Conservation (phyloP, 2,888 invertebrate species). For the Ochropleura plecta region DNA sequence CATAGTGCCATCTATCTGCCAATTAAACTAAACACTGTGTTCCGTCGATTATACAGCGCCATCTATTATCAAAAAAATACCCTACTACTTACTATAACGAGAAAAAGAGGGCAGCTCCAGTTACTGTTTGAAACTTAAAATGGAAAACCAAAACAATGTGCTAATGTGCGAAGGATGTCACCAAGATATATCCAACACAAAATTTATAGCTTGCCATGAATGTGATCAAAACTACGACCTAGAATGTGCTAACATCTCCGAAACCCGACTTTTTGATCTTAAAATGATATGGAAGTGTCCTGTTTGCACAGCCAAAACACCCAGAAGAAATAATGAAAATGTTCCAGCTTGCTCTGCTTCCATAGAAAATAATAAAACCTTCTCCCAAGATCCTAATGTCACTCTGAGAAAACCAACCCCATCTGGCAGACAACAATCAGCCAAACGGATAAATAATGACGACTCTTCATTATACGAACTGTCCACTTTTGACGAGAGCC, state of each 20-base stretch:
- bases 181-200: neutral
- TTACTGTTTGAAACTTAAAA: too few relatives aligned
- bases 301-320: neutral
- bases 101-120: too few relatives aligned
- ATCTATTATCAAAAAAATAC: too few relatives aligned
- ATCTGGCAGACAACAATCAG: neutral
- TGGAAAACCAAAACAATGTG: neutral
- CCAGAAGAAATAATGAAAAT: neutral
- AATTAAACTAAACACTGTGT: too few relatives aligned
- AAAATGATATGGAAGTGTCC: neutral
- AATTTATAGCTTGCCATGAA: neutral
- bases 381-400: neutral
- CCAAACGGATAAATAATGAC: neutral
- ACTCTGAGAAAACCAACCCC: conserved; percentile 3
- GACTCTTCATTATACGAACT: neutral
- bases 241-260: neutral
- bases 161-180: conserved; percentile 7
- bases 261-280: neutral
- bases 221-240: neutral
- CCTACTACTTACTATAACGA: too few relatives aligned
- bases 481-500: conserved; percentile 1
- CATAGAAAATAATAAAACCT: neutral
- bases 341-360: neutral
- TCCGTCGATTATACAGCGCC: too few relatives aligned
- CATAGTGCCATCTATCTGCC: too few relatives aligned